Conservation (phyloP, 2,888 invertebrate species). For the Sesamia inferens region DNA sequence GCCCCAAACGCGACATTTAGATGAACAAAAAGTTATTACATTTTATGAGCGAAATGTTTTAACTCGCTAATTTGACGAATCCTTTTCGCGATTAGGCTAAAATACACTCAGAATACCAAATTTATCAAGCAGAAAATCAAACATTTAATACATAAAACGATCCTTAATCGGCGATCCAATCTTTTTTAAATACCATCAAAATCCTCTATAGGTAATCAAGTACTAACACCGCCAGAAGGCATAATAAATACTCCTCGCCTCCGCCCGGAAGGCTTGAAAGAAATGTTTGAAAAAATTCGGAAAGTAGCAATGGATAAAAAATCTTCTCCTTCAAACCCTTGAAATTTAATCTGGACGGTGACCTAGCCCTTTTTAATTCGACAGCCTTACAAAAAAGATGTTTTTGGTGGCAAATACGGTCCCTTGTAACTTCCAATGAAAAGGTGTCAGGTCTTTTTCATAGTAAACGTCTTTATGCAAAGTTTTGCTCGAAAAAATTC, state of each 20-base stretch:
- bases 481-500: conserved; percentile 51
- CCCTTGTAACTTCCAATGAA: conserved; percentile 61
- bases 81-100: background rate
- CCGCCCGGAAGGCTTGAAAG: conserved; percentile 24
- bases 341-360: conserved; percentile 69
- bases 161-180: background rate
- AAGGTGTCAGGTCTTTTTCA: conserved; percentile 64
- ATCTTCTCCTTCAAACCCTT: conserved; percentile 56
- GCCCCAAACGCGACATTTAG: background rate
- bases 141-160: conserved; percentile 7
- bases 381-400: conserved; percentile 67
- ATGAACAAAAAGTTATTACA: background rate
- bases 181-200: conserved; percentile 35
- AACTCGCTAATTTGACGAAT: background rate
- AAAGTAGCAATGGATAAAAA: conserved; percentile 35
- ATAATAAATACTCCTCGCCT: conserved; percentile 39
- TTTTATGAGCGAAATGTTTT: background rate
- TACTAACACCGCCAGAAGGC: conserved; percentile 11
- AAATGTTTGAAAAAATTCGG: conserved; percentile 30
- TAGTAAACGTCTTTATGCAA: conserved; percentile 60
- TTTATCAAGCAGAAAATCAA: background rate
- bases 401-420: conserved; percentile 62
- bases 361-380: conserved; percentile 69
- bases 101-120: background rate
- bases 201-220: conserved; percentile 20